A percentile compares a stretch with the other conserved stretches of the same genome.
phyloP scores from a whole-genome alignment of 2,888 invertebrate genomes.

The Nipponacmea schrenckii region DNA sequence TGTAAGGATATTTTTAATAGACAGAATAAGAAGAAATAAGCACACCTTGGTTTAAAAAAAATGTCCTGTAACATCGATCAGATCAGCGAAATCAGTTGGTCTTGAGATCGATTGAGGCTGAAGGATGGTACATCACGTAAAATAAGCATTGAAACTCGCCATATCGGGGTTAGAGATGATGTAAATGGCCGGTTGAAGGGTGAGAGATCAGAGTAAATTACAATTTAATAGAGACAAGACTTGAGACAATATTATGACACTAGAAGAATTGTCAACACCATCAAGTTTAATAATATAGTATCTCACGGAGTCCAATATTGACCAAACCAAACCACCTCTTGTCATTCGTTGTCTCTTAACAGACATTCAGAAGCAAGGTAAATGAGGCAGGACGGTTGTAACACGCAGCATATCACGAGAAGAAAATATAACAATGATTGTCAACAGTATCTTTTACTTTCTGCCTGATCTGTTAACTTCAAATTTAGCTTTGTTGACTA shows the following conservation, averaged over 20 bases:
- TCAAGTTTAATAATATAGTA: constrained; percentile 4
- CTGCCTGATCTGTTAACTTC: neutral
- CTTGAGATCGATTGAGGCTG: neutral
- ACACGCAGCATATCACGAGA: constrained; percentile 5
- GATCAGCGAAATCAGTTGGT: neutral
- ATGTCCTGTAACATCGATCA: neutral
- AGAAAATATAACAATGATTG: neutral
- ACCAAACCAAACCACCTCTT: neutral
- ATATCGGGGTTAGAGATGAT: neutral
- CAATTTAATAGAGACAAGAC: neutral
- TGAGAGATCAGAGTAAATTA: neutral
- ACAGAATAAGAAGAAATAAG: no score
- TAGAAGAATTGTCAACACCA: neutral
- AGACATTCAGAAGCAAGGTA: neutral
- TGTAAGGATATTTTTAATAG: no score
- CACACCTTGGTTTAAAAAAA: neutral
- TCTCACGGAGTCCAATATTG: constrained; percentile 3
- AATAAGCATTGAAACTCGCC: neutral
- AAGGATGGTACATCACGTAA: neutral
- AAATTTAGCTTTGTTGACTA: neutral
- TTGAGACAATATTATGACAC: constrained; percentile 6
- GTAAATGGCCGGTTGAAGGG: neutral
- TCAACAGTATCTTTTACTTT: constrained; percentile 4
- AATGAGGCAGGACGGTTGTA: constrained; percentile 3
- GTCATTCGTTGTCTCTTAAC: constrained; percentile 7